phyloP scores from a whole-genome alignment of 2,888 invertebrate species.

The Drosophila meridiana region DNA sequence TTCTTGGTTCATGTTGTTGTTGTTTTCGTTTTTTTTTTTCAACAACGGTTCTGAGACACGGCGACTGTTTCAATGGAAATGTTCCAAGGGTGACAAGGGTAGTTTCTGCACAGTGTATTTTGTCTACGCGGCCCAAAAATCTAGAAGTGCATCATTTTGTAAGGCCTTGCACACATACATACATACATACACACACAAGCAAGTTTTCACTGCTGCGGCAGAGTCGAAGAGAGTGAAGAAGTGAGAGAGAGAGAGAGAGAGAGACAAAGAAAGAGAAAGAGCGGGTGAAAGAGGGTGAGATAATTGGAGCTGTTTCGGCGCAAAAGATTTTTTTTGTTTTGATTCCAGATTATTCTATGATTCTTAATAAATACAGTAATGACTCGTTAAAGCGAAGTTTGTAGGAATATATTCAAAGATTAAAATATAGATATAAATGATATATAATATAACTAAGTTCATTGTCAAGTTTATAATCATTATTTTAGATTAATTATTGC shows the following conservation, averaged over 20 bases:
- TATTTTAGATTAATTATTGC: too few relatives aligned
- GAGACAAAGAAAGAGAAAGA: background rate
- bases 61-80: constrained; percentile 72
- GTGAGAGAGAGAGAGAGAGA: background rate
- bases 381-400: background rate
- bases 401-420: too few relatives aligned
- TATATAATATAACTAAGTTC: background rate
- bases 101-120: constrained; percentile 55
- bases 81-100: constrained; percentile 78
- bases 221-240: constrained; percentile 8
- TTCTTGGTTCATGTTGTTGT: constrained; percentile 60
- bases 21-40: constrained; percentile 24
- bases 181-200: background rate
- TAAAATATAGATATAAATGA: too few relatives aligned
- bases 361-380: background rate
- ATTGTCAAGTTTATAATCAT: background rate
- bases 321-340: constrained; percentile 35
- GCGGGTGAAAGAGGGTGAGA: background rate
- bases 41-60: constrained; percentile 57
- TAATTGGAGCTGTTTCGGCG: constrained; percentile 15
- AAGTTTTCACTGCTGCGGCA: constrained; percentile 1
- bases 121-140: constrained; percentile 68
- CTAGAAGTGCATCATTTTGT: constrained; percentile 59
- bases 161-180: constrained; percentile 43
- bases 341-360: constrained; percentile 29